Base-by-base conservation (phyloP, 64 coral and sea anemone species). In the Montipora foliosa region DNA sequence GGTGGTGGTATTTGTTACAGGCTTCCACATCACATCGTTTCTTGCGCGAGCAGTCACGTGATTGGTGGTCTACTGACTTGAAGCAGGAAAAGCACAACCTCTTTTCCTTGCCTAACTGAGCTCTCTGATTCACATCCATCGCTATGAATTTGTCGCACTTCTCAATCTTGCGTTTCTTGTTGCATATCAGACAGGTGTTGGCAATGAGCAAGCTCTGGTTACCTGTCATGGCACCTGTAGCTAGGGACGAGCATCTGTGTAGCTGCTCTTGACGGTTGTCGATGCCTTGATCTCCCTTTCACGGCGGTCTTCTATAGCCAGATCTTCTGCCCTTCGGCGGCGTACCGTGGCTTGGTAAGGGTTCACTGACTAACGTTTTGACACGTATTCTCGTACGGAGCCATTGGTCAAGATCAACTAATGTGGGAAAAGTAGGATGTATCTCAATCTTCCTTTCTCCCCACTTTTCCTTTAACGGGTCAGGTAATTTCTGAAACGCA, bases 41-140 rank as follows among this genome's bases (percentile, higher is more conserved):
- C 17, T 64, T 93, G 49, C 50, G n/a, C 7, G n/a, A 6, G n/a
- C 89, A 91, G 78, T 91, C 80, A 50, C 79, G 61, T 6, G 93
- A 75, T 0, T 88, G n/a, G 70, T 91, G 89, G 3, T 62, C 69
- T 0, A 68, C 87, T n/a, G 84, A 95, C 46, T 88, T 44, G 3
- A 95, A 64, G 60, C 94, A 92, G 25, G 22, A 89, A 53, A 96
- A 96, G 87, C 87, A 96, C 52, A 93, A 58, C 78, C 49, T 82
- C 25, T 93, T 93, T 69, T 93, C 86, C 50, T 85, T 92, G 5
- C 85, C 69, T 10, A 92, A 49, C 46, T 84, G 77, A 3, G 84
- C 84, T 73, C 90, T 60, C 22, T 88, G 37, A 47, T 93, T 87
- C 5, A 96, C 74, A 55, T 93, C 70, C 78, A 88, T 90, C 6